Conservation (phyloP, 2,888 invertebrate genomes). For the Chaetogeoica ovagalla region DNA sequence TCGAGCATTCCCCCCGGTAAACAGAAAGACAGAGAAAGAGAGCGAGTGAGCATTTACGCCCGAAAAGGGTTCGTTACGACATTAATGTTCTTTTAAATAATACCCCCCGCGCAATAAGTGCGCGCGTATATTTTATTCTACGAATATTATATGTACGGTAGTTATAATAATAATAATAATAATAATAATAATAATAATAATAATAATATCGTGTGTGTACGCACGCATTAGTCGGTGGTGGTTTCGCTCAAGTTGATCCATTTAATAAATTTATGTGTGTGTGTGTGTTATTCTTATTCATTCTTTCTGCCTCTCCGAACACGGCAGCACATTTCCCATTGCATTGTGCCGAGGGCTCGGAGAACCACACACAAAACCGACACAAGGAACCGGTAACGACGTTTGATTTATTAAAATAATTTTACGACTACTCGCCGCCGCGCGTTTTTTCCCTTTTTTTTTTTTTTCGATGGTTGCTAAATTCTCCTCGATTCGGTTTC, state of each 20-base stretch:
- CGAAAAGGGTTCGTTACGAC: slow-evolving; percentile 44
- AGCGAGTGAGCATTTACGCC: not conserved
- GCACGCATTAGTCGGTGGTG: slow-evolving; percentile 31
- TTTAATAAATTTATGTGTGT: slow-evolving; percentile 28
- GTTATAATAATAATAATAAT: not conserved
- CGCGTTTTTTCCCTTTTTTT: not conserved
- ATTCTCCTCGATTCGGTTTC: slow-evolving; percentile 43
- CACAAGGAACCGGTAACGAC: slow-evolving; percentile 52
- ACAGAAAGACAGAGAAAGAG: too few species aligned
- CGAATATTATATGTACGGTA: too few species aligned
- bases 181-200: not conserved
- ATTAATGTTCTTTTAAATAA: slow-evolving; percentile 50
- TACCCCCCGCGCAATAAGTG: slow-evolving; percentile 12
- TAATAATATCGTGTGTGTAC: slow-evolving; percentile 1
- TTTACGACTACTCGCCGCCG: slow-evolving; percentile 48
- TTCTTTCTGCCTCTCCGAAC: slow-evolving; percentile 30
- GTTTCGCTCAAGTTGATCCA: slow-evolving; percentile 51
- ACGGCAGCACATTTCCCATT: slow-evolving; percentile 36
- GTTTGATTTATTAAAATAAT: slow-evolving; percentile 53
- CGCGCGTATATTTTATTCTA: too few species aligned
- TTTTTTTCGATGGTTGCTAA: slow-evolving; percentile 53
- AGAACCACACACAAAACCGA: not conserved
- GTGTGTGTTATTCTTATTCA: slow-evolving; percentile 1
- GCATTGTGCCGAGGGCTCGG: slow-evolving; percentile 25
- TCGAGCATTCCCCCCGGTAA: not conserved